These are phyloP conservation scores for Shinisaurus crocodilurus DNA, from an alignment of 2,113 vertebrate species.

Conservation along the genomic window DNA sequence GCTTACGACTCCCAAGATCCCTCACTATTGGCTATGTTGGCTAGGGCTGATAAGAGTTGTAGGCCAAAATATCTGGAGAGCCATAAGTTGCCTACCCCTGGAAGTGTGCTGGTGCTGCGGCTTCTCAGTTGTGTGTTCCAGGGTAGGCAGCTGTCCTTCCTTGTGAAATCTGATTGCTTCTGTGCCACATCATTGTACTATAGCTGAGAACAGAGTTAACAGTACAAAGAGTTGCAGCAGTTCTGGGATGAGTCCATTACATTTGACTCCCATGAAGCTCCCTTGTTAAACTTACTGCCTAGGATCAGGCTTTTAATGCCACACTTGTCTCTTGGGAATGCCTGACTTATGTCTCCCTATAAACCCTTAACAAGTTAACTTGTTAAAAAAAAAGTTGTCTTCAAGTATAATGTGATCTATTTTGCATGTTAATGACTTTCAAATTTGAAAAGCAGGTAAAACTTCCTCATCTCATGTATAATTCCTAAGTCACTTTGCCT, in stretches of 20 bases:
- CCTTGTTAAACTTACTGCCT: background rate
- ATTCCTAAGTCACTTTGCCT: slow-evolving; percentile 35
- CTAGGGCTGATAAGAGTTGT: too few species aligned
- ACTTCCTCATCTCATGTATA: background rate
- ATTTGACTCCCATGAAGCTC: background rate
- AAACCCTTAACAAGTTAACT: background rate
- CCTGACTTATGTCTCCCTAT: background rate
- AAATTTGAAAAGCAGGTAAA: slow-evolving; percentile 37
- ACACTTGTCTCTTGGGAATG: background rate
- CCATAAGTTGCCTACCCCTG: background rate
- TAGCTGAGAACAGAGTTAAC: background rate
- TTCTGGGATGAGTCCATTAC: background rate
- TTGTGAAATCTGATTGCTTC: background rate
- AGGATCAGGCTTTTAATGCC: background rate
- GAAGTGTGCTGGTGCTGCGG: background rate
- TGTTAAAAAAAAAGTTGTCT: background rate
- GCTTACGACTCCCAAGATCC: too few species aligned
- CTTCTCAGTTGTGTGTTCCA: background rate
- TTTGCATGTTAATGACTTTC: slow-evolving; percentile 28
- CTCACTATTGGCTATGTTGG: too few species aligned
- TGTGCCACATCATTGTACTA: background rate
- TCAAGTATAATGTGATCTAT: slow-evolving; percentile 26
- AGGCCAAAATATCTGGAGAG: too few species aligned
- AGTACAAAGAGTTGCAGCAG: background rate
- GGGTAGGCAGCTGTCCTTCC: background rate